A percentile compares a stretch with the other conserved stretches of the same genome.
Evolutionary conservation across 35 echinoderm and acorn worm species (phyloP).

Genomic region (Anneissia japonica): DNA sequence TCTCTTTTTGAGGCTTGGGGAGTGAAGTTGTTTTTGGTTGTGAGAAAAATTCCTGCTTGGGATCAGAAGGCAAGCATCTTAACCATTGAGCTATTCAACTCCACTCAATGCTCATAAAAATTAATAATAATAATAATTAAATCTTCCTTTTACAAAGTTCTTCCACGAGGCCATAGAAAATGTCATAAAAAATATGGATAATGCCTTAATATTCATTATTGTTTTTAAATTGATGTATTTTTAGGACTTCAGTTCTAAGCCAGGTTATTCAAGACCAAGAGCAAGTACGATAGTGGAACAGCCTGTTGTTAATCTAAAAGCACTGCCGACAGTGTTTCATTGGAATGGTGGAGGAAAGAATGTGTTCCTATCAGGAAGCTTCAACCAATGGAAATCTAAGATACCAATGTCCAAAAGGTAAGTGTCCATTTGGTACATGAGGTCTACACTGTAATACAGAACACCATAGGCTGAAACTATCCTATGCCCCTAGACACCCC

Average conservation of each 20-base stretch:
- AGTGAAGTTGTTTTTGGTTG: no score
- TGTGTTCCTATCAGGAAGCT: constrained; percentile 74
- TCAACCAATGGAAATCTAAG: constrained; percentile 82
- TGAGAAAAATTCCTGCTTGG: no score
- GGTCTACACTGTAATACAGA: not conserved
- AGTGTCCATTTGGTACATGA: not conserved
- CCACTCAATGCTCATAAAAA: no score
- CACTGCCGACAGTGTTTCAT: constrained; percentile 76
- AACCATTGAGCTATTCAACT: no score
- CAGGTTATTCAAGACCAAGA: not conserved
- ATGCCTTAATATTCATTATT: no score
- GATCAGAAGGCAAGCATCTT: no score
- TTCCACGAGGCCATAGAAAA: no score
- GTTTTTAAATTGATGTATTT: no score
- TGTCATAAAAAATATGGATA: no score
- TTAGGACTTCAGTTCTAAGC: not conserved
- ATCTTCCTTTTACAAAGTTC: no score
- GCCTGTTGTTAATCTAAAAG: not conserved
- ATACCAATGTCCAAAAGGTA: constrained; percentile 96
- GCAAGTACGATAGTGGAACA: not conserved
- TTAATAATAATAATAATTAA: no score
- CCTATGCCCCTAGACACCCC: not conserved
- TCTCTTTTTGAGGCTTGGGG: no score
- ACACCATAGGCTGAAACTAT: not conserved
- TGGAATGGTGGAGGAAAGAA: constrained; percentile 82